Evolutionary conservation across 2,113 vertebrate genomes (phyloP), one percentile per base, ranked within the genome.

Genomic region (Cephalopterus ornatus): DNA sequence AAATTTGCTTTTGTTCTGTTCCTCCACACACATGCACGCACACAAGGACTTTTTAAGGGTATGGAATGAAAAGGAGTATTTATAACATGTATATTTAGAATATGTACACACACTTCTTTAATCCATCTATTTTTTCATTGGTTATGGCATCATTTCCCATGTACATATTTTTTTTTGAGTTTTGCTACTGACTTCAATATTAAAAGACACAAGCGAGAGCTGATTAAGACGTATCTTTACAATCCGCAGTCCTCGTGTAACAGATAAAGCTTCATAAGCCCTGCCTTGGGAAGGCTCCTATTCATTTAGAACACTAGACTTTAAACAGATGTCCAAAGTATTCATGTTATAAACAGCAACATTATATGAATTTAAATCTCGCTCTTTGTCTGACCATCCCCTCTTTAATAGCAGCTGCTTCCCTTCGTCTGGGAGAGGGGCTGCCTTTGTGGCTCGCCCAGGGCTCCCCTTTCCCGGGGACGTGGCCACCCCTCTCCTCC

Each of bases 261-360:
- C 42, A 67, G 95, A 91, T 78, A 88, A 93, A 89, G 49, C 88
- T 88, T 59, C 39, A n/a, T 79, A 93, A 96, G 72, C 83, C 63
- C 90, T 41, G 8, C 72, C 80, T 92, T 89, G 95, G 93, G 95
- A 96, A 89, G 59, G 84, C 55, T 97, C 95, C 95, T 91, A 80
- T 92, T 96, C 93, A 61, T 95, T 96, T 33, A 66, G 56, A 96
- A 73, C 82, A 83, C 18, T 22, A 82, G 88, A 94, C 93, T 96
- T 82, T 47, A 95, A 96, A 74, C 97, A 97, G 97, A 97, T 96
- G 97, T 95, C 95, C 93, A 63, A 97, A 97, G 97, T 76, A 96
- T 91, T 93, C 67, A 32, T 1, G 47, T 89, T 94, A 84, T 84
- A 95, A 97, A 97, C 88, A 94, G 95, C 94, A 97, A 89, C 97